Percentiles rank a stretch among this genome's conserved stretches.
Conservation (phyloP, 1,140 invertebrate species). For the Atta texana region DNA sequence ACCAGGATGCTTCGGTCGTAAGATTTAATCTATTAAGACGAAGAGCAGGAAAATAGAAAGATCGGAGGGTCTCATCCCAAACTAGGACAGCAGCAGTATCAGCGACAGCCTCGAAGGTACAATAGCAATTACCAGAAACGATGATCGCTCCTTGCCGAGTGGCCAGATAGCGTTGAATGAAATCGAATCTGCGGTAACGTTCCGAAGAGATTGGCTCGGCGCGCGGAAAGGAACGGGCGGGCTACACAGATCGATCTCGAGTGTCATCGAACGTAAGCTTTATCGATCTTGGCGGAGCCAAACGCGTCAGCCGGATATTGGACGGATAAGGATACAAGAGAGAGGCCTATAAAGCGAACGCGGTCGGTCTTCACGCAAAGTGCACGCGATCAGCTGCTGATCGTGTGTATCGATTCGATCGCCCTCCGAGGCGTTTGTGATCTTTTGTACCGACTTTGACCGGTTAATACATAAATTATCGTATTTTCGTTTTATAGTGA, state of each 20-base stretch:
- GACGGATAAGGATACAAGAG: conserved; percentile 38
- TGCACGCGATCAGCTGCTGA: conserved; percentile 21
- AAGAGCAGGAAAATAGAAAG: conserved; percentile 56
- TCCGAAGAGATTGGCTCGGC: conserved; percentile 42
- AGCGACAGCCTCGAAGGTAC: conserved; percentile 42
- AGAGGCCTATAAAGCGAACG: conserved; percentile 46
- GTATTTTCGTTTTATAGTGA: neutral
- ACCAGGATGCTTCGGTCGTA: conserved; percentile 43
- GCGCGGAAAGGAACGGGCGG: neutral
- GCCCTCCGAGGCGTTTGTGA: neutral
- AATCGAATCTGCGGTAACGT: conserved; percentile 63
- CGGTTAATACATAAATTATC: conserved; percentile 24
- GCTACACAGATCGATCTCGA: conserved; percentile 53
- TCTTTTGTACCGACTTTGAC: neutral
- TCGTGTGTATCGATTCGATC: conserved; percentile 39
- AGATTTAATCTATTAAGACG: conserved; percentile 59
- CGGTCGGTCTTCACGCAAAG: conserved; percentile 2
- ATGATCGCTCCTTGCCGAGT: conserved; percentile 48
- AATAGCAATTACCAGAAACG: conserved; percentile 65
- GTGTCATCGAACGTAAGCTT: conserved; percentile 60
- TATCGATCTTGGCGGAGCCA: conserved; percentile 50
- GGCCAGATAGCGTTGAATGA: conserved; percentile 56
- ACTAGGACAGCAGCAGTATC: conserved; percentile 16
- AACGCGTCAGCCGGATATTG: conserved; percentile 43
- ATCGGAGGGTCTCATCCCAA: conserved; percentile 33